Conservation (phyloP, 2,113 vertebrate species). For the Meriones unguiculatus region DNA sequence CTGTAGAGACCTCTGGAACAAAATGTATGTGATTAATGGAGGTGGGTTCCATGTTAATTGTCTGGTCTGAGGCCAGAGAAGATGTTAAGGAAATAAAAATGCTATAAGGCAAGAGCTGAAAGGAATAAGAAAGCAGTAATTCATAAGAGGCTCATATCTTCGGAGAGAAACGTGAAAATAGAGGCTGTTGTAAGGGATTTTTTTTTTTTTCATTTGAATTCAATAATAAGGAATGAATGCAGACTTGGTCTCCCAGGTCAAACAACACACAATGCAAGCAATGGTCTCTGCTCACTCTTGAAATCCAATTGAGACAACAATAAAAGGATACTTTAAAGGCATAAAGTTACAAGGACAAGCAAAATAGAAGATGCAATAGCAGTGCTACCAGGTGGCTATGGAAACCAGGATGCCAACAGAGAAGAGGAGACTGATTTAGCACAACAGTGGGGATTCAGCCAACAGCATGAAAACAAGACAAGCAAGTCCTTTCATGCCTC, state of each 20-base stretch:
- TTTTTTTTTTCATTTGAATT: background rate
- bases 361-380: background rate
- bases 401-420: background rate
- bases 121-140: background rate
- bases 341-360: background rate
- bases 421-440: background rate
- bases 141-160: background rate
- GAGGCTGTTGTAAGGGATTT: background rate
- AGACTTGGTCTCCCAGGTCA: background rate
- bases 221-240: background rate
- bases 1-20: conserved; percentile 42
- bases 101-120: background rate
- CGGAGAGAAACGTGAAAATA: background rate
- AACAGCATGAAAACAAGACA: background rate
- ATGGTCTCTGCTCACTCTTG: background rate
- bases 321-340: conserved; percentile 34
- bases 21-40: conserved; percentile 35
- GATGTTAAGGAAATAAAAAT: conserved; percentile 52
- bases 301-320: conserved; percentile 47
- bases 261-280: background rate
- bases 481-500: background rate
- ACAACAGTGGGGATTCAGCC: background rate
- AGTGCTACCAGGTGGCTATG: background rate
- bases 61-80: conserved; percentile 8
- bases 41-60: background rate